A percentile compares a stretch with the other conserved stretches of the same genome.
These are phyloP conservation scores for Drosophila macrospina DNA, from an alignment of 2,888 invertebrate genomes.

Conservation along the genomic window DNA sequence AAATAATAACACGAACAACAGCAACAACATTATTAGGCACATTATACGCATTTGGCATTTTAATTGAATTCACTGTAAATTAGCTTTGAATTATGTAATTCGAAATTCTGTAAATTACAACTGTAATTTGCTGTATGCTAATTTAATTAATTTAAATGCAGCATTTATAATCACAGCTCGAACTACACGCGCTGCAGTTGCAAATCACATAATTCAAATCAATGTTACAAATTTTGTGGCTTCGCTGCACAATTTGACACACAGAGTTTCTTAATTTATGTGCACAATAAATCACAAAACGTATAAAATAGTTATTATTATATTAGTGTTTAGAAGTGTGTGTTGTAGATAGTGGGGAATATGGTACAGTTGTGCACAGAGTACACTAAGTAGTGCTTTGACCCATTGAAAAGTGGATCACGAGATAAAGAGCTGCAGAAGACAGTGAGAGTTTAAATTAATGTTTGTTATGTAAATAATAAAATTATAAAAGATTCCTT, in stretches of 20 bases:
- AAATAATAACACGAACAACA: conserved; percentile 16
- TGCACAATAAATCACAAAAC: conserved; percentile 48
- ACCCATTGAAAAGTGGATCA: conserved; percentile 7
- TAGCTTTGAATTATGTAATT: conserved; percentile 57
- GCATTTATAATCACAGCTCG: conserved; percentile 62
- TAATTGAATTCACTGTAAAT: conserved; percentile 66
- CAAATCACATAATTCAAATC: conserved; percentile 23
- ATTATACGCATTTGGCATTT: conserved; percentile 47
- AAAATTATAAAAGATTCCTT: neutral
- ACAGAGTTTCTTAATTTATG: conserved; percentile 42
- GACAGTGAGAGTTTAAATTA: neutral
- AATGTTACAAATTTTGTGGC: conserved; percentile 18
- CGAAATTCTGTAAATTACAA: conserved; percentile 19
- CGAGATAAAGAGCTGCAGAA: neutral
- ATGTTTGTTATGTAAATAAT: neutral
- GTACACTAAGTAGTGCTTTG: neutral
- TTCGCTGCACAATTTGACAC: conserved; percentile 26
- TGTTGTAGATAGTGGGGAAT: neutral
- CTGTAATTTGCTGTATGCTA: conserved; percentile 44
- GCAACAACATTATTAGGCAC: conserved; percentile 5
- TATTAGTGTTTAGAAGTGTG: neutral
- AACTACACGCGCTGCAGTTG: conserved; percentile 3
- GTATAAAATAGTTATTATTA: conserved; percentile 19
- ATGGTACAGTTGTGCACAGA: conserved; percentile 2
- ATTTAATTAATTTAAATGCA: conserved; percentile 72